Evolutionary conservation across 2,888 invertebrate species (phyloP).

Genomic region (Thysanoteuthis rhombus): DNA sequence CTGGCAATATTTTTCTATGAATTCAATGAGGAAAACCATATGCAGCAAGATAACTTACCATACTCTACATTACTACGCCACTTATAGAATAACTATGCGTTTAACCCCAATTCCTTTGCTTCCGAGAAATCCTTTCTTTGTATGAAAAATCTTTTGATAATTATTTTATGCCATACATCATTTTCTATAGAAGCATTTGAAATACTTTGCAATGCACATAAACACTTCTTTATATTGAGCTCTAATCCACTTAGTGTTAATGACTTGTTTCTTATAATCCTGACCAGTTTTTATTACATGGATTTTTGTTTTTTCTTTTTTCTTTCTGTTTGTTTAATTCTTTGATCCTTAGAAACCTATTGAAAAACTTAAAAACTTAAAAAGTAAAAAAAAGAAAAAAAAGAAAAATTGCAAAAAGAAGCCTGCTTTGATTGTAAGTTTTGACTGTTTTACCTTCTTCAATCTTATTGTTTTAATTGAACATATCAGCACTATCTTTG

Average conservation of each 20-base stretch:
- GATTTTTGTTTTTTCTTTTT: background rate
- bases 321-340: background rate
- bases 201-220: conserved; percentile 31
- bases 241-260: conserved; percentile 30
- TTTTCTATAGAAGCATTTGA: conserved; percentile 30
- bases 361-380: background rate
- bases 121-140: conserved; percentile 16
- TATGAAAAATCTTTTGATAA: conserved; percentile 1
- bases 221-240: conserved; percentile 23
- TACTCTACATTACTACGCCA: conserved; percentile 14
- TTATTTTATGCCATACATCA: conserved; percentile 31
- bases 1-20: conserved; percentile 30
- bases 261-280: conserved; percentile 28
- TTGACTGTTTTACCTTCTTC: conserved; percentile 26
- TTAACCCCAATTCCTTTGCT: conserved; percentile 29
- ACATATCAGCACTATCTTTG: conserved; percentile 31
- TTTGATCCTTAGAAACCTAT: conserved; percentile 19
- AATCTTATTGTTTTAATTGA: conserved; percentile 30
- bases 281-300: conserved; percentile 17
- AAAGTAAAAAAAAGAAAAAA: background rate
- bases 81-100: conserved; percentile 18
- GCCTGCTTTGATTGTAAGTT: conserved; percentile 31
- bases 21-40: conserved; percentile 23
- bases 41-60: conserved; percentile 15
- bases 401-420: background rate